phyloP scores from a whole-genome alignment of 1,140 invertebrate species.

The Armadillidium nasatum region DNA sequence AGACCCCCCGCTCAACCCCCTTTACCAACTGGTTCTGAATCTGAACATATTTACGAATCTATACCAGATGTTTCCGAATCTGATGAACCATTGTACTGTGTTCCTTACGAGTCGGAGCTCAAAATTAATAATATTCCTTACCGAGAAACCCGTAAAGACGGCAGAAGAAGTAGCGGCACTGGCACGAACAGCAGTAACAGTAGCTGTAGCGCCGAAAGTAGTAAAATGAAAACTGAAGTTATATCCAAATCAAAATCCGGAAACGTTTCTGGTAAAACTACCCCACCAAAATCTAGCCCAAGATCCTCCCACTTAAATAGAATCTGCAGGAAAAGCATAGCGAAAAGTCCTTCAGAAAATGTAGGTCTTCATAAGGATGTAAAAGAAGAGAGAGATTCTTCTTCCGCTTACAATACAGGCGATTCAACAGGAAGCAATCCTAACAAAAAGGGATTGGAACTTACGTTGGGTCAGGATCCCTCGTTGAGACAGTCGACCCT shows the following conservation, averaged over 20 bases:
- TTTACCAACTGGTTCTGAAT: slow-evolving; percentile 36
- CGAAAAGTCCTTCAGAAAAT: not conserved
- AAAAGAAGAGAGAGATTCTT: slow-evolving; percentile 58
- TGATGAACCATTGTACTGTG: slow-evolving; percentile 60
- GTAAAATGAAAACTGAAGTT: slow-evolving; percentile 32
- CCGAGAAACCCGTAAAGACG: not conserved
- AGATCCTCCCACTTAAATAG: not conserved
- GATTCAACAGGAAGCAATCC: slow-evolving; percentile 68
- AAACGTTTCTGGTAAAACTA: not conserved
- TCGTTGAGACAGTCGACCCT: slow-evolving; percentile 40
- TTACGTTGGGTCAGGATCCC: slow-evolving; percentile 52
- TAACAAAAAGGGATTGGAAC: slow-evolving; percentile 49
- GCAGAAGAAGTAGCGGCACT: slow-evolving; percentile 32
- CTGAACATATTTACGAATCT: slow-evolving; percentile 65
- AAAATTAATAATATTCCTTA: not conserved
- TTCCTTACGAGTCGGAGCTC: slow-evolving; percentile 57
- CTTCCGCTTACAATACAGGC: slow-evolving; percentile 72
- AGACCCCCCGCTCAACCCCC: slow-evolving; percentile 29
- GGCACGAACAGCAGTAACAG: slow-evolving; percentile 30
- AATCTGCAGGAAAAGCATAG: slow-evolving; percentile 12
- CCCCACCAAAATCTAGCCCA: not conserved
- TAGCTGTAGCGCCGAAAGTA: slow-evolving; percentile 33
- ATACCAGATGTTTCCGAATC: slow-evolving; percentile 61
- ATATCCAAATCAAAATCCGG: slow-evolving; percentile 18
- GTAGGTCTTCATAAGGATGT: not conserved